These are phyloP conservation scores for Poecilus cupreus DNA, from an alignment of 2,888 invertebrate genomes.

Conservation along the genomic window DNA sequence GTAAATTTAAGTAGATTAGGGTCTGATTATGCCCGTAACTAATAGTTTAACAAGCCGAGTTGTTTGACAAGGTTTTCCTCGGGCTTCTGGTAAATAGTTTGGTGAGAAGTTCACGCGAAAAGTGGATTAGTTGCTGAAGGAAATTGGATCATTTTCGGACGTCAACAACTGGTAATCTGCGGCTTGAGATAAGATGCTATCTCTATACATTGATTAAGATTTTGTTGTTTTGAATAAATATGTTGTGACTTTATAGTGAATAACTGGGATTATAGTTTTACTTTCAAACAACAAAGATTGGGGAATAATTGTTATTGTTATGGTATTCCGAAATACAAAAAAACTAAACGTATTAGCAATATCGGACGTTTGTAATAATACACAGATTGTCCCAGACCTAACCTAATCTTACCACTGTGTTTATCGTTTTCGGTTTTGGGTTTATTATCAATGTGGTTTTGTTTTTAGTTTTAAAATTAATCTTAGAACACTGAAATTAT, in stretches of 20 bases:
- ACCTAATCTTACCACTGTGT: too few species aligned
- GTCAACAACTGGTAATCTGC: slow-evolving; percentile 4
- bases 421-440: too few species aligned
- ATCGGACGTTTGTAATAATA: too few species aligned
- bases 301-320: too few species aligned
- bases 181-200: not conserved
- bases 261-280: not conserved
- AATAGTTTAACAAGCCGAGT: slow-evolving; percentile 15
- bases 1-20: slow-evolving; percentile 39
- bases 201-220: slow-evolving; percentile 9
- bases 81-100: not conserved
- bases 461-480: too few species aligned
- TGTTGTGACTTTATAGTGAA: too few species aligned
- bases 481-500: too few species aligned
- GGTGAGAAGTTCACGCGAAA: slow-evolving; percentile 8
- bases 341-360: too few species aligned
- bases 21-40: slow-evolving; percentile 38
- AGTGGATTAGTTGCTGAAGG: not conserved
- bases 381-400: too few species aligned
- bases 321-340: too few species aligned
- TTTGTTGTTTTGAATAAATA: not conserved
- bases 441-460: too few species aligned
- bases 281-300: too few species aligned
- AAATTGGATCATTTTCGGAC: slow-evolving; percentile 18
- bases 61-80: slow-evolving; percentile 25